Base-by-base conservation (phyloP, 2,113 vertebrate species). In the Danionella cerebrum region DNA sequence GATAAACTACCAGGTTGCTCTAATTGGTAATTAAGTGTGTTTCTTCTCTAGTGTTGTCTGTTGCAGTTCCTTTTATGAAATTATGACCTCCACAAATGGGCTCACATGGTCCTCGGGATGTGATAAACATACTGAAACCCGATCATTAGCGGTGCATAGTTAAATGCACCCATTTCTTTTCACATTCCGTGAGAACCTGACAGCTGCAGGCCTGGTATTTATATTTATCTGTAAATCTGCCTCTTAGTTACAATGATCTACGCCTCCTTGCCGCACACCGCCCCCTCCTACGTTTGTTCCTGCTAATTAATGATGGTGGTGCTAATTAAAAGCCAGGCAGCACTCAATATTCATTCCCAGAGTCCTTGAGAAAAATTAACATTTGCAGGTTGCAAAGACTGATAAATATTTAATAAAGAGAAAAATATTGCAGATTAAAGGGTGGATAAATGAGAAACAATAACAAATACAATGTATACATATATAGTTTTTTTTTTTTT, bases 321-420 rank as follows among this genome's bases (percentile, higher is more conserved):
- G 69, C 81, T 85, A 84, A 87, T 84, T 80, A 84, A 75, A 78
- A 79, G 57, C 38, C 38, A 16, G 51, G 38, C 41, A 74, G 35
- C 74, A 76, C 69, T 71, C 75, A 41, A 7, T 54, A 67, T n/a
- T n/a, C 59, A 55, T 66, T 51, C 68, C 48, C n/a, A n/a, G 45
- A 70, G 65, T 70, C 59, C 64, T 60, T 47, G 25, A 58, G 52
- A 68, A 70, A 65, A 29, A 65, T 66, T 27, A 54, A 59, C 19
- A 60, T 62, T 58, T 18, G 27, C 48, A 41, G 44, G 24, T 67
- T 38, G 13, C 19, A 1, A 21, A 47, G 53, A 65, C 53, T 69
- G 35, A 76, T 63, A 18, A 67, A 75, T 62, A 67, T 55, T 62
- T 62, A 0, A 16, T 10, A 14, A 7, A 69, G 21, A 2, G 11